Base-by-base conservation (phyloP, 2,797 vertebrate species). In the Schizopygopsis pylzovi region DNA sequence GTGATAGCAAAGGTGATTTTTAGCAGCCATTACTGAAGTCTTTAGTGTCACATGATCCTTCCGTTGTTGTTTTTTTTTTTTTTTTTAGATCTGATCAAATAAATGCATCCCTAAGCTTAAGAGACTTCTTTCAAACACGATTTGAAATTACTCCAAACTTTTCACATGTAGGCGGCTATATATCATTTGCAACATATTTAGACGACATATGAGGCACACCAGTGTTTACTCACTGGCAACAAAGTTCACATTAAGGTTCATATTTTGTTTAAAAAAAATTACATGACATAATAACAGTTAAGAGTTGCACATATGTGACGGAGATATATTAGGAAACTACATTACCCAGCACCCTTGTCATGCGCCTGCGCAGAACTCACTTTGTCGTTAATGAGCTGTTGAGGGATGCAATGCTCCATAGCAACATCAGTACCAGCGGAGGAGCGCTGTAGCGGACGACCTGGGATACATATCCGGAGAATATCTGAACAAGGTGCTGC, bases 391-490 rank as follows among this genome's bases (percentile, higher is more conserved):
- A 93, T 91, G 93, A 92, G 94, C 93, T 92, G 90, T 88, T 90
- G 79, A 92, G 92, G 91, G 95, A 96, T 96, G 95, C 94, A 92
- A 91, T 87, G 87, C 92, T 63, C 88, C 87, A 90, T 84, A 92
- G 91, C 94, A 95, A 94, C 95, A 95, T 95, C 95, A 95, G 93
- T 91, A 95, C 93, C 95, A 81, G 65, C 72, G n/a, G 81, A 79
- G 77, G 83, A 41, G 89, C 16, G 65, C 71, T 85, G 4, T 89
- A 81, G 87, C 82, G 76, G 87, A 67, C 75, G 54, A 12, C 83
- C 90, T 75, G 73, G 87, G 85, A 72, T 79, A 75, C 45, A 61
- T 63, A 86, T 28, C 67, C 87, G 87, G 49, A 86, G 86, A 71
- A 87, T 86, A 87, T 86, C 81, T 73, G 85, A 88, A 85, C 85